Conservation (phyloP, 2,888 invertebrate genomes). For the Dolichomitus sp. region DNA sequence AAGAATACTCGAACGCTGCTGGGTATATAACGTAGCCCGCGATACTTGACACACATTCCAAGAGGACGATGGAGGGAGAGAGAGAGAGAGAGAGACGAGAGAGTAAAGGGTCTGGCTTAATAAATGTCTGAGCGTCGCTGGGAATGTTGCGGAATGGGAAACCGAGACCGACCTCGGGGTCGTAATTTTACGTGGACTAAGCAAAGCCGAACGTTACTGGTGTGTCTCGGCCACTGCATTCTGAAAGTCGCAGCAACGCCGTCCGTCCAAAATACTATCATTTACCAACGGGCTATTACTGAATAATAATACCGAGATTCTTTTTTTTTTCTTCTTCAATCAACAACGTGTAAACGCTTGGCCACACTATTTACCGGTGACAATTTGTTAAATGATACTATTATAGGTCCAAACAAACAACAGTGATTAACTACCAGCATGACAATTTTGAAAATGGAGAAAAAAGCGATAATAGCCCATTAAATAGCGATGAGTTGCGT, state of each 20-base stretch:
- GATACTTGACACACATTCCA: slow-evolving; percentile 66
- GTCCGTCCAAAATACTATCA: slow-evolving; percentile 58
- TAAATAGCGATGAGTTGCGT: slow-evolving; percentile 51
- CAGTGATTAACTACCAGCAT: slow-evolving; percentile 19
- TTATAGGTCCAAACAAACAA: slow-evolving; percentile 23
- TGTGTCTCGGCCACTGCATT: slow-evolving; percentile 47
- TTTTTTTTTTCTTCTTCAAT: slow-evolving; percentile 1
- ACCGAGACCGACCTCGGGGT: slow-evolving; percentile 36
- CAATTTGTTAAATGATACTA: slow-evolving; percentile 30
- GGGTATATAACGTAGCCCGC: slow-evolving; percentile 32
- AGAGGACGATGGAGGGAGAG: slow-evolving; percentile 14
- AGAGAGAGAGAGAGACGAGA: slow-evolving; percentile 8
- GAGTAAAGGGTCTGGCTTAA: slow-evolving; percentile 49
- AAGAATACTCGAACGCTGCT: slow-evolving; percentile 43
- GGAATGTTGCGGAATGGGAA: slow-evolving; percentile 52
- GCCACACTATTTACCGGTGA: slow-evolving; percentile 6
- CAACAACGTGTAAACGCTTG: slow-evolving; percentile 12
- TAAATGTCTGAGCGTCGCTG: slow-evolving; percentile 58
- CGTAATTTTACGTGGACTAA: slow-evolving; percentile 60
- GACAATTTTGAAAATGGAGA: not conserved
- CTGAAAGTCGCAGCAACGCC: slow-evolving; percentile 40
- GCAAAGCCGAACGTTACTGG: slow-evolving; percentile 44
- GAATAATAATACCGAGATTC: slow-evolving; percentile 58
- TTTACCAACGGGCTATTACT: slow-evolving; percentile 55
- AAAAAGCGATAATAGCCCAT: slow-evolving; percentile 35